A percentile compares a stretch with the other conserved stretches of the same genome.
Evolutionary conservation across 2,113 vertebrate species (phyloP).

Genomic region (Bos javanicus): DNA sequence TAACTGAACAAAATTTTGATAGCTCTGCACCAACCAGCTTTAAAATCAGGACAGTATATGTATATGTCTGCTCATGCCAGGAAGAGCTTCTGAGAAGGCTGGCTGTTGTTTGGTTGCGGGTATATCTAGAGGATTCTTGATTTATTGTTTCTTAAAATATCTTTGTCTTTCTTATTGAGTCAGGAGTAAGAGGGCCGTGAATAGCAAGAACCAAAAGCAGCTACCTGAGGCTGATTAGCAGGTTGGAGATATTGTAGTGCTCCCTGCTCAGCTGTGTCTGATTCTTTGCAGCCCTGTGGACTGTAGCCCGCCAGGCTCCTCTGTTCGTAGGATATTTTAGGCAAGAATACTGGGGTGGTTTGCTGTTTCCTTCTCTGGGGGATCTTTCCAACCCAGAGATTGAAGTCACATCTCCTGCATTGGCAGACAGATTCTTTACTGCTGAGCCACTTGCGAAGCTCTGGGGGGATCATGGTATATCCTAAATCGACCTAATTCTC

Average conservation of each 20-base stretch:
- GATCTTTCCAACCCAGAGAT: background rate
- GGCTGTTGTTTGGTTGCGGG: background rate
- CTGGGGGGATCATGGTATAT: background rate
- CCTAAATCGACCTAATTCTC: background rate
- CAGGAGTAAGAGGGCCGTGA: background rate
- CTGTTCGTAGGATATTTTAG: background rate
- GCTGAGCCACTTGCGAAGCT: background rate
- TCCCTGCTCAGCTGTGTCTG: background rate
- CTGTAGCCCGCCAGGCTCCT: background rate
- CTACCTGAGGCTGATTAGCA: background rate
- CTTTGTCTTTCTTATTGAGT: background rate
- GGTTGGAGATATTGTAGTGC: too few species aligned
- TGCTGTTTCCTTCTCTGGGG: background rate
- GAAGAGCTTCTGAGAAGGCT: background rate
- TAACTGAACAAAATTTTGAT: background rate
- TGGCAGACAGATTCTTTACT: background rate
- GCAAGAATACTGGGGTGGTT: background rate
- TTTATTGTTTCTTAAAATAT: background rate
- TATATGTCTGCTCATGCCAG: background rate
- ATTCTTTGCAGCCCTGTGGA: background rate
- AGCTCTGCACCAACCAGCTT: background rate
- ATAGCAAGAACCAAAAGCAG: background rate
- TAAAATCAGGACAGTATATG: background rate
- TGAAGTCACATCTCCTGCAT: background rate
- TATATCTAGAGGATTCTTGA: background rate